Base-by-base conservation (phyloP, 1,140 invertebrate species). In the Diabrotica undecimpunctata region DNA sequence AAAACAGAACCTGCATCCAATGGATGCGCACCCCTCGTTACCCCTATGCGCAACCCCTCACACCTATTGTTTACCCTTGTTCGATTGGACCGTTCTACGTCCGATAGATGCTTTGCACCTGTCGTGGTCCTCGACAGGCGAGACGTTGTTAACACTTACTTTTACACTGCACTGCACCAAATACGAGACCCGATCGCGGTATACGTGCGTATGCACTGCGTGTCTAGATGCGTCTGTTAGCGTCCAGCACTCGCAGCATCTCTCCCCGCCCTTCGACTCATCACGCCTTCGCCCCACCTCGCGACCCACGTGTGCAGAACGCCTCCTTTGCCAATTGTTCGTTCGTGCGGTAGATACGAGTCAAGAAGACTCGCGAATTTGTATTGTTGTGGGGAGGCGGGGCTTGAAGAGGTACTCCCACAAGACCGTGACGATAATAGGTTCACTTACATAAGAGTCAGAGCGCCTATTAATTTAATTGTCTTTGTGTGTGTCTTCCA, bases 161-260 rank as follows among this genome's bases (percentile, higher is more conserved):
- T 53, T 52, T 61, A 69, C 65, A 68, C 60, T 66, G 62, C 69
- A 59, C 61, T 64, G 50, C 64, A 46, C 65, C 61, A 62, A 54
- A 10, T 58, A 64, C 62, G 62, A 46, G 41, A 25, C 37, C 61
- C 65, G 62, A 52, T 53, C 60, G 38, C 59, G 60, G 51, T 57
- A 50, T 56, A 56, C 65, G 72, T 77, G 75, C 73, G 73, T 75
- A 66, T 75, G 58, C 69, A 71, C 74, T 74, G 74, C 74, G 74
- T 75, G 69, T 68, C 69, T 66, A 70, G 74, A 76, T 77, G 76
- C 73, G 74, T 77, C 74, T 77, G 75, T 66, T 65, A 52, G 71
- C 62, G 64, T 10, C 67, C 64, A 63, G 65, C 54, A 39, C 64
- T 54, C 25, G 69, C 67, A 66, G 61, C 68, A 56, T 67, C 51